These are phyloP conservation scores for Leptobrachium ailaonicum DNA, from an alignment of 2,113 vertebrate species.

Conservation along the genomic window DNA sequence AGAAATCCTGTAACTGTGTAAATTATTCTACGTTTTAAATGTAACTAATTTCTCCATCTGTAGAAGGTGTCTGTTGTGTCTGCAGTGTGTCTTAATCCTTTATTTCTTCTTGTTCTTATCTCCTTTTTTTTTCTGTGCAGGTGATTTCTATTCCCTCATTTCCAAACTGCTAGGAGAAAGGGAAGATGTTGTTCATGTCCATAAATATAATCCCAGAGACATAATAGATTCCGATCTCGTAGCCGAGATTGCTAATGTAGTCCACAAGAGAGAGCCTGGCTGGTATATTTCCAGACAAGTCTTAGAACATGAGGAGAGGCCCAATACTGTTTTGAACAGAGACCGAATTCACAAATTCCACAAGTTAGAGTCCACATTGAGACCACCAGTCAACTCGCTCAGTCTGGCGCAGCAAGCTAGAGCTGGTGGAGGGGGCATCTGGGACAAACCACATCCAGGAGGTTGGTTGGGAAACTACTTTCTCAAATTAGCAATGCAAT, in stretches of 20 bases:
- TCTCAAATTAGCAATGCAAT: constrained; percentile 47
- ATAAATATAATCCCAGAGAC: constrained; percentile 82
- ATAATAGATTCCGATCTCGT: constrained; percentile 77
- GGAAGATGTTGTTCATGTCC: constrained; percentile 79
- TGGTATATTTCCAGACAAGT: constrained; percentile 64
- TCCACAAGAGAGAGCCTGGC: constrained; percentile 84
- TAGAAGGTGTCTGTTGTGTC: background rate
- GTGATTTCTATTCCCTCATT: constrained; percentile 93
- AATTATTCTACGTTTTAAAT: background rate
- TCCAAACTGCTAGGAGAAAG: constrained; percentile 91
- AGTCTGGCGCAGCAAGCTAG: constrained; percentile 65
- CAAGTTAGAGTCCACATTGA: constrained; percentile 83
- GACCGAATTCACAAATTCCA: constrained; percentile 94
- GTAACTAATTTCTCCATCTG: background rate
- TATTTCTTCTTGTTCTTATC: constrained; percentile 30
- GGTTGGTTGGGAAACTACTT: constrained; percentile 75
- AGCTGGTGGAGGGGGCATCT: constrained; percentile 61
- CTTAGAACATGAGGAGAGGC: constrained; percentile 68
- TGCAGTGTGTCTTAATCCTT: constrained; percentile 33
- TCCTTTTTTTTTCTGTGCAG: constrained; percentile 66
- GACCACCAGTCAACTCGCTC: constrained; percentile 72
- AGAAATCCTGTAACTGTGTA: background rate
- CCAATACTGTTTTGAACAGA: constrained; percentile 79
- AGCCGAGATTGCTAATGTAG: constrained; percentile 87
- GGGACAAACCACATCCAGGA: constrained; percentile 73